phyloP scores from a whole-genome alignment of 2,888 invertebrate genomes.

The Artemia sinica region DNA sequence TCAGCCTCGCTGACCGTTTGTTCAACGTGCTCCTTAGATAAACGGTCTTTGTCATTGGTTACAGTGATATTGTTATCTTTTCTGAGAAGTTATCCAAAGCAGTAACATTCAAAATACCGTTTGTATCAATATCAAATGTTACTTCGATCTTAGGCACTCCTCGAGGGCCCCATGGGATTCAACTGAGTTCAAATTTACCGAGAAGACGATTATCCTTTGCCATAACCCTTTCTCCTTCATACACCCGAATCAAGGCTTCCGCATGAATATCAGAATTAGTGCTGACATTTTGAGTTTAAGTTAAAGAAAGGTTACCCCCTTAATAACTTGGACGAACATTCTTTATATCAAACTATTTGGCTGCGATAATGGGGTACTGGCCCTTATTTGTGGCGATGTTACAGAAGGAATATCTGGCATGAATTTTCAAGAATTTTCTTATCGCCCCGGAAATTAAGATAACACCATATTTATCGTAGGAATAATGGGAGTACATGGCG shows the following conservation, averaged over 20 bases:
- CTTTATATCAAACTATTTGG: too few relatives aligned
- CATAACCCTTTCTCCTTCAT: constrained; percentile 18
- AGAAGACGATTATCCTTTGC: constrained; percentile 17
- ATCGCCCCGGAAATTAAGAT: too few relatives aligned
- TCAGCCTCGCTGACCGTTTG: not conserved
- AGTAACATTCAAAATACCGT: constrained; percentile 19
- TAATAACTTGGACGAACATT: too few relatives aligned
- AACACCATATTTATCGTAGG: too few relatives aligned
- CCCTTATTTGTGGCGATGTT: too few relatives aligned
- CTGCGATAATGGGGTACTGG: too few relatives aligned
- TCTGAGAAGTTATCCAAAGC: constrained; percentile 15
- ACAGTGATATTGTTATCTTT: constrained; percentile 14
- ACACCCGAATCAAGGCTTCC: constrained; percentile 13
- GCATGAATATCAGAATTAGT: constrained; percentile 18
- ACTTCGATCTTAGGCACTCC: constrained; percentile 12
- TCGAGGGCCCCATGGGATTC: not conserved
- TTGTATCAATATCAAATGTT: constrained; percentile 17
- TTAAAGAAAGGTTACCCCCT: too few relatives aligned
- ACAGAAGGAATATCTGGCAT: too few relatives aligned
- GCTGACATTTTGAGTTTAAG: constrained; percentile 8
- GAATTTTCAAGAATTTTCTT: too few relatives aligned
- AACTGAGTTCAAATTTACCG: constrained; percentile 11
- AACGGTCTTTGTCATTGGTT: not conserved
- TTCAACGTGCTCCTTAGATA: not conserved
- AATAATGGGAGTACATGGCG: too few relatives aligned